Evolutionary conservation across 1,140 invertebrate species (phyloP), one percentile per base, ranked within the genome.

Genomic region (Atta cephalotes): DNA sequence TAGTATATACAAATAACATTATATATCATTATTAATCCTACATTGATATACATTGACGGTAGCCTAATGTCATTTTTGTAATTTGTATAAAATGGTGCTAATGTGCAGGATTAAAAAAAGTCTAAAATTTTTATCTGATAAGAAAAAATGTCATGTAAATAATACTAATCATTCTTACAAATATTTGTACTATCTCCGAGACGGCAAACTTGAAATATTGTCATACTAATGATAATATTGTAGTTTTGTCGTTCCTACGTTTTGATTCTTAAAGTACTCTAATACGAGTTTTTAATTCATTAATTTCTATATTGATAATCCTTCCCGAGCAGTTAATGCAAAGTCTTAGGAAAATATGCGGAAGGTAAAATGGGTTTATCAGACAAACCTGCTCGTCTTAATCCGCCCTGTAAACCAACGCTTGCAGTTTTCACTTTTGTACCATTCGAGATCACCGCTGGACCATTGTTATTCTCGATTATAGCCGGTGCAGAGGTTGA

Each of bases 331-430:
- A 66, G 63, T 91, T 35, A 93, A 85, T 94, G 93, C 63, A 92
- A 90, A 58, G 93, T 92, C 87, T 94, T 95, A 4, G 94, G 93
- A 91, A 95, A 95, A 88, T 95, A 95, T 18, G 94, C 92, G 4
- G 94, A 95, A 70, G 94, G 94, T 71, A 95, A 91, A 31, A 94
- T 86, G 18, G 94, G 94, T 84, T 94, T 94, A 56, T 95, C 93
- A 9, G 90, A 74, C 28, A 93, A 77, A 39, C 92, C 92, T n/a
- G 91, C 91, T 60, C 94, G 89, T 86, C 93, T 92, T 66, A 95
- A 89, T 82, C 94, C 94, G 49, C 94, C 93, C 66, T 94, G 95
- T 85, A 94, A 88, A 6, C 91, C 80, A 85, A 89, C 89, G 25
- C 84, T 86, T 21, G 90, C 81, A 76, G 90, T 92, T 85, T 95